Conservation (phyloP, 2,113 vertebrate genomes). For the Procavia capensis region DNA sequence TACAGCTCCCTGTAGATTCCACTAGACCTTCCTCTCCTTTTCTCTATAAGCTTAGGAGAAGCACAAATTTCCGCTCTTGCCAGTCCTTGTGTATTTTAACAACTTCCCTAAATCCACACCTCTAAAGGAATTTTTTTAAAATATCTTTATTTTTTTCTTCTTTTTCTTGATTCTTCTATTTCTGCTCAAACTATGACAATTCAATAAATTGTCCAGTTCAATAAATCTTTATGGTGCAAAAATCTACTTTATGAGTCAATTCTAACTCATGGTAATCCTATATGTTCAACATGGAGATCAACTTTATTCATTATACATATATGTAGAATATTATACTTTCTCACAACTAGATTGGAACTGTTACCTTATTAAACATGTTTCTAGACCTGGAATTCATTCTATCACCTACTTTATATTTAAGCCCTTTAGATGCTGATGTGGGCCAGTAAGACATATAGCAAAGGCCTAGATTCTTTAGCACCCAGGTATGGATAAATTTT, state of each 20-base stretch:
- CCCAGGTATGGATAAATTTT: not conserved
- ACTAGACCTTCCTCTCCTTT: not conserved
- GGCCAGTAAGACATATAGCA: not conserved
- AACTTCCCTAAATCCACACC: not conserved
- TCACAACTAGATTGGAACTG: not conserved
- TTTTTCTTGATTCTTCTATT: not conserved
- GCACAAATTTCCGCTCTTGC: not conserved
- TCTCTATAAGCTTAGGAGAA: not conserved
- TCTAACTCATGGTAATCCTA: not conserved
- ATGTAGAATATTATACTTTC: not conserved
- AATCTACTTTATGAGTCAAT: too few species aligned
- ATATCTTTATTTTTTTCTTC: not conserved
- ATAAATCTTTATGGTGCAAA: not conserved
- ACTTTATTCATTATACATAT: not conserved
- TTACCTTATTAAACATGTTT: constrained; percentile 21
- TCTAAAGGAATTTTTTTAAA: not conserved
- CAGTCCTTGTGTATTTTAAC: not conserved
- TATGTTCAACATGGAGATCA: not conserved
- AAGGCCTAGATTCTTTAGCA: not conserved
- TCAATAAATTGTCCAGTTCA: not conserved
- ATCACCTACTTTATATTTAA: not conserved
- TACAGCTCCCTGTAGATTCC: not conserved
- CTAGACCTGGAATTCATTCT: not conserved
- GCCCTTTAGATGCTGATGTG: not conserved
- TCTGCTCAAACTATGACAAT: not conserved